Base-by-base conservation (phyloP, 2,888 invertebrate species). In the Caenorhabditis zanzibari region DNA sequence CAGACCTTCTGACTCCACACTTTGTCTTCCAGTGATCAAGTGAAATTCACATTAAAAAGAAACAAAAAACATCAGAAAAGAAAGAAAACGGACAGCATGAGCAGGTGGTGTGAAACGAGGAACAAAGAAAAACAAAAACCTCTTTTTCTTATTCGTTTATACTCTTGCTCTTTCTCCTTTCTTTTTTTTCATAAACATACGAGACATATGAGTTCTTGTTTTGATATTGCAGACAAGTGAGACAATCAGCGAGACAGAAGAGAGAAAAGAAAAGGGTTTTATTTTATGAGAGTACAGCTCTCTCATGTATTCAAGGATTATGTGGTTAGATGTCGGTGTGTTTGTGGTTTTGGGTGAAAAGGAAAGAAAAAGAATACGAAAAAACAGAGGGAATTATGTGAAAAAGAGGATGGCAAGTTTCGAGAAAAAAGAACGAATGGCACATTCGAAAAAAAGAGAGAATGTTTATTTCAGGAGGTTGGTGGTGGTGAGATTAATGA, bases 131-230 rank as follows among this genome's bases (percentile, higher is more conserved):
- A 54, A 52, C 22, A 38, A 68, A 49, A 32, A 68, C 54, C 24
- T 24, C 32, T 24, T 12, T 66, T 4, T 6, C 44, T 63, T 22
- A 24, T 22, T 32, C n/a, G 32, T 19, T 22, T 61, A 19, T 32
- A 61, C 41, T 14, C 24, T 41, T 22, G 19, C 61, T 38, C 61
- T 38, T n/a, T 2, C 28, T 14, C 22, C 2, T 22, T 41, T 24
- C 41, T 24, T 16, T 24, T 32, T n/a, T 63, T 44, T 63, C 44
- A 63, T 44, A 63, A 68, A 68, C 26, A 64, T 26, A 64, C 38
- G 38, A 66, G 52, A 68, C 58, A 71, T 73, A 63, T 64, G 74
- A 74, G 74, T 74, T 74, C 63, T 74, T 74, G 72, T 74, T 74
- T 64, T 74, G 74, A 74, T n/a, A n/a, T 74, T 68, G 54, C 54